phyloP scores from a whole-genome alignment of 2,797 vertebrate genomes.

The Bufotes viridis region DNA sequence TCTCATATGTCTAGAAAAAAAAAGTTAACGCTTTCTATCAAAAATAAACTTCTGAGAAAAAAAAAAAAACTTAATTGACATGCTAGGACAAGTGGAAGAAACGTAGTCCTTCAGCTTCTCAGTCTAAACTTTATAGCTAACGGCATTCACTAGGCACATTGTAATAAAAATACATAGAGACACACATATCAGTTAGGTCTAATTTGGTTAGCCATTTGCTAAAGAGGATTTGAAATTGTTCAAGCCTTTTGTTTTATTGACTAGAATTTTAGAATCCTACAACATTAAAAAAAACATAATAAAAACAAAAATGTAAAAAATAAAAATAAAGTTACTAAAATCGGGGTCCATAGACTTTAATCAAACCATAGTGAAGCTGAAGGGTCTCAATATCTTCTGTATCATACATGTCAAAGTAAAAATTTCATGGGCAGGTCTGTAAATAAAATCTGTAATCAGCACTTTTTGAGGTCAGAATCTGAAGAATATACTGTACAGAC shows the following conservation, averaged over 20 bases:
- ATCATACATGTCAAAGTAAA: neutral
- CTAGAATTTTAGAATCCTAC: neutral
- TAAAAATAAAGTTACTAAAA: neutral
- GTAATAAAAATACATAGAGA: neutral
- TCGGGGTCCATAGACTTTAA: neutral
- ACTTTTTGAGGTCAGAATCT: neutral
- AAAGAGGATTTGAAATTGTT: neutral
- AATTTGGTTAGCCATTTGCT: no score
- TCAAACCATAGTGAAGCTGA: no score
- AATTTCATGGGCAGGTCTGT: neutral
- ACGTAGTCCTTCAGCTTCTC: neutral
- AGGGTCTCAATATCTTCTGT: neutral
- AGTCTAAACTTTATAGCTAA: neutral
- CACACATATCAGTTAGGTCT: no score
- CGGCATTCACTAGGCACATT: neutral
- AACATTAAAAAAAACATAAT: neutral
- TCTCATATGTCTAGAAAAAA: neutral
- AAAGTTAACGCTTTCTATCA: conserved; percentile 3
- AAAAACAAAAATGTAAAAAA: no score
- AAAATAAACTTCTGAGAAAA: neutral
- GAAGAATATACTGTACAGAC: neutral
- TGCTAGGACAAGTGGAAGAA: neutral
- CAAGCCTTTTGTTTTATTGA: neutral
- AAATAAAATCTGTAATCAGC: neutral
- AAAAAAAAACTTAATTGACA: neutral